Conservation (phyloP, 2,113 vertebrate species). For the Tachysurus fulvidraco region DNA sequence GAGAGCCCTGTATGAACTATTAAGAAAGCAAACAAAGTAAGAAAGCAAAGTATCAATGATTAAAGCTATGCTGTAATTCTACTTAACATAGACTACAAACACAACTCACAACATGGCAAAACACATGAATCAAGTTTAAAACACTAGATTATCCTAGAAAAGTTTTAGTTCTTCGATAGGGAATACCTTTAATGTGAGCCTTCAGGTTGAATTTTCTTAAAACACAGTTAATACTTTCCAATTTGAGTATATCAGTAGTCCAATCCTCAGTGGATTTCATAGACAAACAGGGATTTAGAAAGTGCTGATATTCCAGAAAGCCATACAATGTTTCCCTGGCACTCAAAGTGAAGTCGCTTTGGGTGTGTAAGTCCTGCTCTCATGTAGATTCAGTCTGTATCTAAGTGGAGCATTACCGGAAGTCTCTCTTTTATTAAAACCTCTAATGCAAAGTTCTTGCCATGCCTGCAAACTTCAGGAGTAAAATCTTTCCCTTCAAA, state of each 20-base stretch:
- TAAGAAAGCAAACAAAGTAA: not conserved
- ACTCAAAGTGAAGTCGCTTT: constrained; percentile 1
- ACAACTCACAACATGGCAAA: not conserved
- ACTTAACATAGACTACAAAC: not conserved
- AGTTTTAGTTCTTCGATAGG: not conserved
- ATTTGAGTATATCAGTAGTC: not conserved
- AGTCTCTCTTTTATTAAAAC: constrained; percentile 33
- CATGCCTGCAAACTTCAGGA: not conserved
- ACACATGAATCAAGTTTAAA: not conserved
- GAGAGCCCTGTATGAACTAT: too few species aligned
- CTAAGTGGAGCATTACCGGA: constrained; percentile 34
- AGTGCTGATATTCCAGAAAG: constrained; percentile 28
- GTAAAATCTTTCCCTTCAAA: not conserved
- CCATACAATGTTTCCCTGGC: not conserved
- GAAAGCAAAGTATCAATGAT: not conserved
- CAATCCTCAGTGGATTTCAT: not conserved
- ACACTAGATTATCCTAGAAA: not conserved
- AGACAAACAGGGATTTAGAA: not conserved
- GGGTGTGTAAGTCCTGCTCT: not conserved
- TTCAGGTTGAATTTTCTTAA: not conserved
- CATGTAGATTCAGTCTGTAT: constrained; percentile 42
- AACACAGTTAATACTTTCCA: not conserved
- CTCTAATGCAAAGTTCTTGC: constrained; percentile 40
- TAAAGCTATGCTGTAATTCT: not conserved
- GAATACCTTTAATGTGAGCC: not conserved